phyloP scores from a whole-genome alignment of 1,140 invertebrate species.

The Apis dorsata region DNA sequence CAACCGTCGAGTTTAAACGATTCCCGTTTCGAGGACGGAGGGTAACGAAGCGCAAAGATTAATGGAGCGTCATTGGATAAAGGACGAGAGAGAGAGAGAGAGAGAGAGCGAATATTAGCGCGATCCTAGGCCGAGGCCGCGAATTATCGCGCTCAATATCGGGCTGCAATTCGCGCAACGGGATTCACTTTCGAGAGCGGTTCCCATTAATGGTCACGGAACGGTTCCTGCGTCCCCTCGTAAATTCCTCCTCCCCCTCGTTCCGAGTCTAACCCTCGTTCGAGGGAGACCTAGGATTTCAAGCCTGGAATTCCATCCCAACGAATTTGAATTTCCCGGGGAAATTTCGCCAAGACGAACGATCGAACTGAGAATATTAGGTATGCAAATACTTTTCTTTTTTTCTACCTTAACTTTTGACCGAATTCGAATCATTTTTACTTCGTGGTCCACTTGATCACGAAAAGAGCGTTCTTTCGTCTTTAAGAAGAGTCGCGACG shows the following conservation, averaged over 20 bases:
- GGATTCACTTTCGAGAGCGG: conserved; percentile 39
- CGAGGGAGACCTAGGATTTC: conserved; percentile 5
- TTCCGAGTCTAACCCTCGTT: not conserved
- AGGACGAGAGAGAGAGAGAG: conserved; percentile 13
- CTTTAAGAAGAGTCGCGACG: no score
- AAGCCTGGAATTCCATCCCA: not conserved
- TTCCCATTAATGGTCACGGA: conserved; percentile 14
- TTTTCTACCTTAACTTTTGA: no score
- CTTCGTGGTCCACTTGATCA: no score
- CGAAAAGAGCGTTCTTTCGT: no score
- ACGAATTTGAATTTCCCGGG: conserved; percentile 3
- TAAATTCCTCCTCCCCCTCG: conserved; percentile 32
- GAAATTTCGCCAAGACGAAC: not conserved
- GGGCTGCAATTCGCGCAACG: conserved; percentile 12
- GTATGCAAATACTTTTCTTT: no score
- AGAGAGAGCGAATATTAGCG: conserved; percentile 15
- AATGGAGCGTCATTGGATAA: conserved; percentile 42
- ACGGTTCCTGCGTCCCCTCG: not conserved
- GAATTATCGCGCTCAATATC: conserved; percentile 26
- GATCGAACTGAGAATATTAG: no score
- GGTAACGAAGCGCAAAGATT: conserved; percentile 41
- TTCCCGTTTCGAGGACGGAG: not conserved
- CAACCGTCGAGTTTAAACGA: conserved; percentile 6
- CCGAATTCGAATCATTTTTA: no score
- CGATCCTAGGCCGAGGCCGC: conserved; percentile 19